Evolutionary conservation across 2,113 vertebrate genomes (phyloP).

Genomic region (Megaceryle maxima): DNA sequence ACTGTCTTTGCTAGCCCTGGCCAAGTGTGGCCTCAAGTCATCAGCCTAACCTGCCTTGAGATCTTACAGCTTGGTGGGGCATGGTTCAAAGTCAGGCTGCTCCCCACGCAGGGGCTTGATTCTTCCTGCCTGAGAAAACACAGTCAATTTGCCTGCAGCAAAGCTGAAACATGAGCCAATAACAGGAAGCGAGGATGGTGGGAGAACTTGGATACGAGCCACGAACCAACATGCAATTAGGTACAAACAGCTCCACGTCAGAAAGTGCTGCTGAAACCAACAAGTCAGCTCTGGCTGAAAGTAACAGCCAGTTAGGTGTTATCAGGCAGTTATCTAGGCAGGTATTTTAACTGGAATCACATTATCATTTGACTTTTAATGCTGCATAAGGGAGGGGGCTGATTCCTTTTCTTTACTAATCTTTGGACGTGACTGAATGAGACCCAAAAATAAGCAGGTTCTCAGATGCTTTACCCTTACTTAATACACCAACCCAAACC

Average conservation of each 20-base stretch:
- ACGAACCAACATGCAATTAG: background rate
- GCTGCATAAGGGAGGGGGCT: background rate
- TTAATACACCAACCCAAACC: background rate
- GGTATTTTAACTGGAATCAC: constrained; percentile 42
- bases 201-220: constrained; percentile 47
- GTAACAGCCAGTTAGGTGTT: background rate
- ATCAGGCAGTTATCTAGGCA: constrained; percentile 50
- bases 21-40: background rate
- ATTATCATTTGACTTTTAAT: background rate
- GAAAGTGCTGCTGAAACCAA: constrained; percentile 25
- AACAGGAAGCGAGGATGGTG: constrained; percentile 40
- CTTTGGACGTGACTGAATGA: background rate
- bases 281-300: constrained; percentile 62
- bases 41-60: background rate
- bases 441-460: background rate
- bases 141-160: background rate
- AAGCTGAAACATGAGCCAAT: background rate
- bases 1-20: background rate
- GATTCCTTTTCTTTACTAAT: background rate
- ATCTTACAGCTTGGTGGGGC: background rate
- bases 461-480: background rate
- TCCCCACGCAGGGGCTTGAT: background rate
- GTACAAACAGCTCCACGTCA: background rate
- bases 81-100: background rate
- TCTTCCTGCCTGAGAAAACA: constrained; percentile 39